Conservation (phyloP, 2,888 invertebrate genomes). For the Erebia epiphron region DNA sequence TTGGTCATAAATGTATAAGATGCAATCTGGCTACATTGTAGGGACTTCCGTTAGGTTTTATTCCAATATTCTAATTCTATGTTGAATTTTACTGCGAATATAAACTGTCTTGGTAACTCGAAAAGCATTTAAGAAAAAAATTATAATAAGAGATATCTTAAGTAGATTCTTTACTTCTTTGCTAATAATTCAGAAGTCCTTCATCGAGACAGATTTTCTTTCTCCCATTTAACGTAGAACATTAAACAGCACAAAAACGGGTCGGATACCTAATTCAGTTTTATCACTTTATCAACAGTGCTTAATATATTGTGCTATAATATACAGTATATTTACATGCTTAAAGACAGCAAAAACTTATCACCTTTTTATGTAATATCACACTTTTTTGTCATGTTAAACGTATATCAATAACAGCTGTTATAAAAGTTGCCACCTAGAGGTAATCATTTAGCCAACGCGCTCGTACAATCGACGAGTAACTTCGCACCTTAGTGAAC, state of each 20-base stretch:
- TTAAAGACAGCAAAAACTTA: neutral
- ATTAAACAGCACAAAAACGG: no score
- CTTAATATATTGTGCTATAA: no score
- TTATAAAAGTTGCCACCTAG: slow-evolving; percentile 2
- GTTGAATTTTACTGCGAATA: neutral
- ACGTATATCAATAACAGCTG: slow-evolving; percentile 4
- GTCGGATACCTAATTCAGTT: no score
- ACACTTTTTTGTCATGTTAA: neutral
- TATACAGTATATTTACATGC: no score
- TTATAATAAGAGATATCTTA: neutral
- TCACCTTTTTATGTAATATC: neutral
- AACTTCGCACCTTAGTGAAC: slow-evolving; percentile 42
- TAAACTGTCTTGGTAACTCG: neutral
- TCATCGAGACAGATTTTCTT: no score
- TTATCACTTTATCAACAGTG: no score
- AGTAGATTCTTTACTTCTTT: no score
- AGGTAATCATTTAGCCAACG: slow-evolving; percentile 12
- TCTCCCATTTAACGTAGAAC: no score
- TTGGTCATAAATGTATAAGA: slow-evolving; percentile 21
- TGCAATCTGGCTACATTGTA: slow-evolving; percentile 16
- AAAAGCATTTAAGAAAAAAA: neutral
- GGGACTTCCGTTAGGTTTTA: slow-evolving; percentile 6
- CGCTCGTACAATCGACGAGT: slow-evolving; percentile 41
- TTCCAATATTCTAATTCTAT: slow-evolving; percentile 5
- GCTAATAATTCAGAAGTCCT: no score